These are phyloP conservation scores for Cavia aperea DNA, from an alignment of 2,113 vertebrate species.

Conservation along the genomic window DNA sequence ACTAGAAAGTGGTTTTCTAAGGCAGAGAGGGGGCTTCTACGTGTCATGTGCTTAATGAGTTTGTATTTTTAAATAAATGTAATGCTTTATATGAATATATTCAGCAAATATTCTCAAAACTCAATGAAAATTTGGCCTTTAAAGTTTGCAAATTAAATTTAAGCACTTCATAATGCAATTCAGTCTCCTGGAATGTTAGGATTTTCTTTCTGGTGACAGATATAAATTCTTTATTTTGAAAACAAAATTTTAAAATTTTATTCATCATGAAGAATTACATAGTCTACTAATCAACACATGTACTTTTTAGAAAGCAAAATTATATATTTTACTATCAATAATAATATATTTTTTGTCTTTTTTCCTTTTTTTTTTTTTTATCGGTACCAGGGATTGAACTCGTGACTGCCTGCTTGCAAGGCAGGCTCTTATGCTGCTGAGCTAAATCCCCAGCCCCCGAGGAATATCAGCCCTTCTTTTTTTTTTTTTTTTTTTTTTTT, in stretches of 20 bases:
- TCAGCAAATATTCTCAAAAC: neutral
- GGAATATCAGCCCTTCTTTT: no score
- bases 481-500: no score
- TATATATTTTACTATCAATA: neutral
- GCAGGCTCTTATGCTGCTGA: no score
- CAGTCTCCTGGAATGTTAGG: neutral
- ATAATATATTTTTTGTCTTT: neutral
- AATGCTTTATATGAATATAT: neutral
- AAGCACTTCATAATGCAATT: neutral
- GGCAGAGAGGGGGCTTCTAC: neutral
- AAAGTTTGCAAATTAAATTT: neutral
- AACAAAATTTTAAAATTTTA: neutral
- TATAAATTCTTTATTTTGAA: neutral
- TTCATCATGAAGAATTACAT: neutral
- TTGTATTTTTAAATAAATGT: neutral
- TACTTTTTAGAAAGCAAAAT: neutral
- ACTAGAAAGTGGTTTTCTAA: neutral
- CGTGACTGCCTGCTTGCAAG: no score
- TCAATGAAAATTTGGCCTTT: neutral
- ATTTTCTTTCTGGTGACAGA: neutral
- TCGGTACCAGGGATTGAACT: no score
- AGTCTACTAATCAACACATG: neutral
- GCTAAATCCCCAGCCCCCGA: no score
- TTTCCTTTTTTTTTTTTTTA: no score
- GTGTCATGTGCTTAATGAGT: neutral